phyloP scores from a whole-genome alignment of 1,140 invertebrate genomes.

The Propsilocerus akamusi region DNA sequence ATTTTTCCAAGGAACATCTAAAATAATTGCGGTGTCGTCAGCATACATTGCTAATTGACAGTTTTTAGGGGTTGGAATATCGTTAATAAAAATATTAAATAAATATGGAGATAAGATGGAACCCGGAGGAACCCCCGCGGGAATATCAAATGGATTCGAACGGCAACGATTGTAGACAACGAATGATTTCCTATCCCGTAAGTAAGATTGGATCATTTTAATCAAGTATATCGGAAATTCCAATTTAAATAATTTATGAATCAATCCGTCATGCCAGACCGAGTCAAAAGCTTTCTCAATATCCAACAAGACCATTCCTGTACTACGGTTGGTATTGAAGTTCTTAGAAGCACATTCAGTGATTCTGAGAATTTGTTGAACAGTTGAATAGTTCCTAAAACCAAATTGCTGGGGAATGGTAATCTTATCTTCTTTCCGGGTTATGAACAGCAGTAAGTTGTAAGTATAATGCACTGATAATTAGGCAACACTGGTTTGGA shows the following conservation, averaged over 20 bases:
- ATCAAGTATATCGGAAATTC: slow-evolving; percentile 9
- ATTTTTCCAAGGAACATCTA: background rate
- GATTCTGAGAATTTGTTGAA: slow-evolving; percentile 14
- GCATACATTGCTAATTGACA: slow-evolving; percentile 11
- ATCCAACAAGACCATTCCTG: slow-evolving; percentile 14
- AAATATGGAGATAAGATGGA: slow-evolving; percentile 12
- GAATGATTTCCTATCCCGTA: background rate
- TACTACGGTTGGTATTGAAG: slow-evolving; percentile 12
- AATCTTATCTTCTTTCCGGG: too few relatives aligned
- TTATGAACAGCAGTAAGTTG: too few relatives aligned
- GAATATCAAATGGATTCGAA: slow-evolving; percentile 8
- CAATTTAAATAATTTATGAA: slow-evolving; percentile 12
- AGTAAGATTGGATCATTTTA: slow-evolving; percentile 8
- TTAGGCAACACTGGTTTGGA: too few relatives aligned
- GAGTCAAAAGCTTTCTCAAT: slow-evolving; percentile 19
- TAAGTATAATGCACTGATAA: too few relatives aligned
- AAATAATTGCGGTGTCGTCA: slow-evolving; percentile 12
- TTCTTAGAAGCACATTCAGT: slow-evolving; percentile 11
- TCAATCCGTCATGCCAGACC: slow-evolving; percentile 16
- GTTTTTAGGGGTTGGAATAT: slow-evolving; percentile 8
- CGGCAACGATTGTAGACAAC: background rate
- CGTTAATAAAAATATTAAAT: slow-evolving; percentile 13
- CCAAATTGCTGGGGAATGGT: slow-evolving; percentile 15
- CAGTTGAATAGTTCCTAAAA: slow-evolving; percentile 13
- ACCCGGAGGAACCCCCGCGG: slow-evolving; percentile 15